Evolutionary conservation across 2,797 vertebrate genomes (phyloP).

Genomic region (Tapera naevia): DNA sequence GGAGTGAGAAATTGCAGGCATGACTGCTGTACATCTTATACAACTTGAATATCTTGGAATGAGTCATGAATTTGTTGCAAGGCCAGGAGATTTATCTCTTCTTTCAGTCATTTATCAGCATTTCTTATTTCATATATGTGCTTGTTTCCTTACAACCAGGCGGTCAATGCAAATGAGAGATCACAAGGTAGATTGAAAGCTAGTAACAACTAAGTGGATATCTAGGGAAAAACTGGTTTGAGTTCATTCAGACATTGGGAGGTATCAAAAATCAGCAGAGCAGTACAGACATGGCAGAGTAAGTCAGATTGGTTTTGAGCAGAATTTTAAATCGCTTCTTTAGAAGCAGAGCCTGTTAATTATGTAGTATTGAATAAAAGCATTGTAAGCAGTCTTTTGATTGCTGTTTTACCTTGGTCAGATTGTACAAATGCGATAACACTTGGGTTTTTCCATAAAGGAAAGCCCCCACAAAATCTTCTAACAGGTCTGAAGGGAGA

Average conservation of each 20-base stretch:
- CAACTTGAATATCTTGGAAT: not conserved
- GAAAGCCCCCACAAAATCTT: not conserved
- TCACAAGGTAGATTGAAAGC: not conserved
- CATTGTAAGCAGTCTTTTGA: not conserved
- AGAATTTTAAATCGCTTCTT: not conserved
- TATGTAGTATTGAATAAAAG: not conserved
- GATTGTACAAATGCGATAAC: not conserved
- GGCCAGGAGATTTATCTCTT: not conserved
- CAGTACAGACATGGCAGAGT: not conserved
- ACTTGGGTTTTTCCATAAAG: not conserved
- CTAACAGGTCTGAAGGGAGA: not conserved
- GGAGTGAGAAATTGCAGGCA: not conserved
- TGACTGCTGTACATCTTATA: not conserved
- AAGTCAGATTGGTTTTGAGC: constrained; percentile 2
- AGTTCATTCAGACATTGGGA: not conserved
- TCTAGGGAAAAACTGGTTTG: not conserved
- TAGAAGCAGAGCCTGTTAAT: not conserved
- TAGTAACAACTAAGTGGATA: not conserved
- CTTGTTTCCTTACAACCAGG: not conserved
- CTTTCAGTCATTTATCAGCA: not conserved
- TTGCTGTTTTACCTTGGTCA: not conserved
- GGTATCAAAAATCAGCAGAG: constrained; percentile 17
- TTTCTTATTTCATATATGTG: not conserved
- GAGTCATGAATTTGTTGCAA: not conserved
- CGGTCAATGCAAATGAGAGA: not conserved